Evolutionary conservation across 2,888 invertebrate species (phyloP), one percentile per base, ranked within the genome.

Genomic region (Pollenia labialis): DNA sequence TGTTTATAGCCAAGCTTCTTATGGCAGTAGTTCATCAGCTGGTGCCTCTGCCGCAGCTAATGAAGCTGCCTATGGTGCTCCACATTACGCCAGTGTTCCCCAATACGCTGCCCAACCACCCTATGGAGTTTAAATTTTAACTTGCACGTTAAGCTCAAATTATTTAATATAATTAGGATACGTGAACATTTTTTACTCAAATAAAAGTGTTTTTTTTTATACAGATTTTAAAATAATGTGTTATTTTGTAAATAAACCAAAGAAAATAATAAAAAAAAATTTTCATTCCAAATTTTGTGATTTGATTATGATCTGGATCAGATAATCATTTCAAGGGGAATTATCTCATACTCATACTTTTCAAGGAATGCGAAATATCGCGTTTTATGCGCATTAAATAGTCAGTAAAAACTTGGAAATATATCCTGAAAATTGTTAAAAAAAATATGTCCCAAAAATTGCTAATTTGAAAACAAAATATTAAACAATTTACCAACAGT

Each of bases 1-100:
- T 72, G 88, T 85, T 81, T 91, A 91, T 84, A 88, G 80, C 46
- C 89, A 90, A 81, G 68, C 74, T 4, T 58, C 75, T 1, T 90
- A 89, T 68, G 79, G 80, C 64, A 88, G 75, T 11, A 66, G 82
- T 7, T 87, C 89, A 42, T 87, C 85, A 50, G 81, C 23, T 58
- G 60, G 48, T 60, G 50, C 76, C 10, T 69, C 88, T n/a, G 58
- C 72, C 14, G 62, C 52, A 10, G 71, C 52, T 12, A 69, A 54
- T 64, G 80, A 76, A 40, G 84, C 11, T n/a, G 60, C 46, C 32
- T 81, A 83, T 16, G 77, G 87, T 64, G 74, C 64, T 58, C 54
- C 80, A n/a, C 75, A 88, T 85, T 91, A 91, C 81, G 88, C 85
- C 48, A 69, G 62, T 74, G 81, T 88, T n/a, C 60, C 88, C 87